These are phyloP conservation scores for Bellardia bayeri DNA, from an alignment of 2,888 invertebrate species.

Conservation along the genomic window DNA sequence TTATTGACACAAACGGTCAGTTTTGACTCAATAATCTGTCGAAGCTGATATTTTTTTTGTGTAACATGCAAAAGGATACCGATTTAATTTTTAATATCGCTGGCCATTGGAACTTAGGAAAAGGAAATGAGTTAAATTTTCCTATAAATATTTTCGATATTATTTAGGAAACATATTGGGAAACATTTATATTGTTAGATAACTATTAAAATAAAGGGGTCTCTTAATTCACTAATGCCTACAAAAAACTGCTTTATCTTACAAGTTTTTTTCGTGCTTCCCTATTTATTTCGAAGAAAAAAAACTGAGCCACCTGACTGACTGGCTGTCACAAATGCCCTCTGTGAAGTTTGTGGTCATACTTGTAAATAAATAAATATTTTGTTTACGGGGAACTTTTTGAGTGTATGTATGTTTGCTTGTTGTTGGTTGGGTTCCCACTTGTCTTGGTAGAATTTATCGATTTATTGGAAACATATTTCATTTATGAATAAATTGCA, in stretches of 20 bases:
- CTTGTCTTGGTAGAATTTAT: constrained; percentile 64
- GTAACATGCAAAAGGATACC: too few species aligned
- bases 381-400: not conserved
- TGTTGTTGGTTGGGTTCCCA: not conserved
- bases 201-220: too few species aligned
- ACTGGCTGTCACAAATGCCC: not conserved
- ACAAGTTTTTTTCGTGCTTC: not conserved
- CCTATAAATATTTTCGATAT: too few species aligned
- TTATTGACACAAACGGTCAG: too few species aligned
- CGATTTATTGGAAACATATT: constrained; percentile 70
- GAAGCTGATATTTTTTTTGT: too few species aligned
- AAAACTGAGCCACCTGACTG: not conserved
- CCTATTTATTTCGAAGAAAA: not conserved
- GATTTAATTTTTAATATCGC: too few species aligned
- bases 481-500: constrained; percentile 70
- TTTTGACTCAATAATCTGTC: too few species aligned
- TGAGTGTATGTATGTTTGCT: not conserved
- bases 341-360: not conserved
- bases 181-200: too few species aligned
- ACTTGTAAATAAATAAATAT: not conserved
- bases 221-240: not conserved
- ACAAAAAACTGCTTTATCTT: not conserved
- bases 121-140: too few species aligned
- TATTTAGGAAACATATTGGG: too few species aligned
- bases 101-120: too few species aligned